Conservation (phyloP, 1,140 invertebrate species). For the Aphaenogaster rudis region DNA sequence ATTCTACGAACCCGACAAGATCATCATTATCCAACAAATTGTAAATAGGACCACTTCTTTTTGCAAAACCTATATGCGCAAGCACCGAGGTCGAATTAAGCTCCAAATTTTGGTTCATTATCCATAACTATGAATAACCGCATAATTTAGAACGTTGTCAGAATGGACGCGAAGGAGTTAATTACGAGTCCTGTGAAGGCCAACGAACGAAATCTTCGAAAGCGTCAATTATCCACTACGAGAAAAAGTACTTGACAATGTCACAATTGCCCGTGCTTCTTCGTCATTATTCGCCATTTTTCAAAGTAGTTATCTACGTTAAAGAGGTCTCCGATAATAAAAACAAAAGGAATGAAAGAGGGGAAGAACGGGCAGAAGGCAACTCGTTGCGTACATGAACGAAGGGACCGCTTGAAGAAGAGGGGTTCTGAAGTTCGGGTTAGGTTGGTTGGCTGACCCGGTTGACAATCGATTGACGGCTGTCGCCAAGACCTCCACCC, state of each 20-base stretch:
- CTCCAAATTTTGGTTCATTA: slow-evolving; percentile 57
- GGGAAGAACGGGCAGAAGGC: neutral
- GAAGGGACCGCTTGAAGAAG: slow-evolving; percentile 64
- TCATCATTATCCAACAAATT: slow-evolving; percentile 70
- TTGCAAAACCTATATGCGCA: slow-evolving; percentile 46
- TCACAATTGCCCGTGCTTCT: neutral
- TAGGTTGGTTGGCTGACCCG: slow-evolving; percentile 86
- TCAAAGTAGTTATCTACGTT: slow-evolving; percentile 21
- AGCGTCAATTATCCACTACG: slow-evolving; percentile 9
- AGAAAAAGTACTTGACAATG: neutral
- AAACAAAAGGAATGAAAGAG: slow-evolving; percentile 7
- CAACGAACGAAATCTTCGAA: slow-evolving; percentile 8
- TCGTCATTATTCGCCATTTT: slow-evolving; percentile 42
- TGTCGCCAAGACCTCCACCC: slow-evolving; percentile 86
- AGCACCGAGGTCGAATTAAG: slow-evolving; percentile 58
- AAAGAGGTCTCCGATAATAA: slow-evolving; percentile 9
- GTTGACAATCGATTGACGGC: slow-evolving; percentile 88
- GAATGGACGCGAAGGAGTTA: slow-evolving; percentile 59
- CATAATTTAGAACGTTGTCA: slow-evolving; percentile 58
- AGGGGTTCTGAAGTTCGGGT: slow-evolving; percentile 76
- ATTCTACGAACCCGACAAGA: slow-evolving; percentile 74
- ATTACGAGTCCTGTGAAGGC: neutral
- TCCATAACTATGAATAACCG: slow-evolving; percentile 63
- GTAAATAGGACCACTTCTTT: slow-evolving; percentile 43
- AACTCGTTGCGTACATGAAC: slow-evolving; percentile 59